Evolutionary conservation across 2,113 vertebrate genomes (phyloP).

Genomic region (Channa maculata): DNA sequence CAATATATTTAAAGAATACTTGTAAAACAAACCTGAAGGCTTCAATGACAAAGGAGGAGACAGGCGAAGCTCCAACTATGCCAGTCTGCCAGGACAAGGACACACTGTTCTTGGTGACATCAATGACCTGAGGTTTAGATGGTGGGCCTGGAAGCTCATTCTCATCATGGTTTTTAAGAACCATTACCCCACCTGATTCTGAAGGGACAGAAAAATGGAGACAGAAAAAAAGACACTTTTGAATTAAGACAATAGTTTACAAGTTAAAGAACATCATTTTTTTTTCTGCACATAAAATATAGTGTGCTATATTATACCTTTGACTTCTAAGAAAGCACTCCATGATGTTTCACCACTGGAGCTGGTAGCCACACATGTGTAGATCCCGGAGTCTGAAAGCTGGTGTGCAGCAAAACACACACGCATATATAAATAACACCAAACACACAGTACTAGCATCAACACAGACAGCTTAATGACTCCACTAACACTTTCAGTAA

Average conservation of each 20-base stretch:
- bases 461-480: constrained; percentile 4
- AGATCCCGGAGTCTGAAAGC: constrained; percentile 94
- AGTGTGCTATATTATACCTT: constrained; percentile 81
- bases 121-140: constrained; percentile 97
- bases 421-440: background rate
- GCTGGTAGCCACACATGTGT: constrained; percentile 97
- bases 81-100: constrained; percentile 96
- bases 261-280: background rate
- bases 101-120: constrained; percentile 97
- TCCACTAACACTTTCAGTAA: constrained; percentile 25
- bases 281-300: background rate
- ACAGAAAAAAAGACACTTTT: background rate
- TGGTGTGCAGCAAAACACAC: constrained; percentile 52
- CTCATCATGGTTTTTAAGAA: constrained; percentile 90
- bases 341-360: constrained; percentile 98
- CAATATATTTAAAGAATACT: background rate
- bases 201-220: constrained; percentile 5
- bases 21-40: constrained; percentile 92
- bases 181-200: constrained; percentile 88
- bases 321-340: constrained; percentile 96
- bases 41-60: constrained; percentile 94
- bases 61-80: constrained; percentile 86
- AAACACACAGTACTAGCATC: background rate
- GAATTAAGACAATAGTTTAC: background rate
- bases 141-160: constrained; percentile 94